Percentiles rank a stretch among this genome's conserved stretches.
phyloP scores from a whole-genome alignment of 2,888 invertebrate genomes.

The Acrobasis consociella region DNA sequence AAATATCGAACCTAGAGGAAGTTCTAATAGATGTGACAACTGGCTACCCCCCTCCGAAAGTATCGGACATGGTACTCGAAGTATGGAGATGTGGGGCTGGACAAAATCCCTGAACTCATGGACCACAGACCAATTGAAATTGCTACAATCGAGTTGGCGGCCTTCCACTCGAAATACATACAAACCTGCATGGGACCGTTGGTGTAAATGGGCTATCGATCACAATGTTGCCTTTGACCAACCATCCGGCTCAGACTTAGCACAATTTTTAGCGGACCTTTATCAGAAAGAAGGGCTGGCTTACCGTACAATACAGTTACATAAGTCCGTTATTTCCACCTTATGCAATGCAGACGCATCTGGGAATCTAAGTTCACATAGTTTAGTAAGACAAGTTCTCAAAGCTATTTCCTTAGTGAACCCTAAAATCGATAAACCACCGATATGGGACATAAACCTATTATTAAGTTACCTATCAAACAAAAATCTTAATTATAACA shows the following conservation, averaged over 20 bases:
- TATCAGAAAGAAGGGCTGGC: conserved; percentile 26
- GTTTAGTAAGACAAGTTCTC: conserved; percentile 32
- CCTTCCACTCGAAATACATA: conserved; percentile 30
- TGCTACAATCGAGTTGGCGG: conserved; percentile 31
- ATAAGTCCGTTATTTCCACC: conserved; percentile 33
- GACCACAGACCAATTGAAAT: conserved; percentile 26
- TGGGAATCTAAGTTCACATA: conserved; percentile 29
- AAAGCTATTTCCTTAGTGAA: conserved; percentile 29
- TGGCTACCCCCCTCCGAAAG: conserved; percentile 30
- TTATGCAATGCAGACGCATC: conserved; percentile 25
- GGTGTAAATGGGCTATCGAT: conserved; percentile 25
- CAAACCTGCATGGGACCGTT: conserved; percentile 28
- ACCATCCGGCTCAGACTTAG: not conserved
- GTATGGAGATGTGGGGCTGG: conserved; percentile 43
- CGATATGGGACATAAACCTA: conserved; percentile 33
- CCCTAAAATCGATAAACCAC: conserved; percentile 8
- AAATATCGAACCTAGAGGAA: conserved; percentile 21
- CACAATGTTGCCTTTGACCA: conserved; percentile 12
- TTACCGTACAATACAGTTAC: conserved; percentile 29
- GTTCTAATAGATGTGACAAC: conserved; percentile 6
- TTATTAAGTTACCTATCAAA: not conserved
- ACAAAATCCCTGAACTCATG: conserved; percentile 25
- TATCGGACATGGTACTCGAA: conserved; percentile 29
- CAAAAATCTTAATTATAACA: conserved; percentile 6
- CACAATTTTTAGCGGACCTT: conserved; percentile 30